These are phyloP conservation scores for Cephalopachus bancanus DNA, from an alignment of 2,797 vertebrate genomes.

Conservation along the genomic window DNA sequence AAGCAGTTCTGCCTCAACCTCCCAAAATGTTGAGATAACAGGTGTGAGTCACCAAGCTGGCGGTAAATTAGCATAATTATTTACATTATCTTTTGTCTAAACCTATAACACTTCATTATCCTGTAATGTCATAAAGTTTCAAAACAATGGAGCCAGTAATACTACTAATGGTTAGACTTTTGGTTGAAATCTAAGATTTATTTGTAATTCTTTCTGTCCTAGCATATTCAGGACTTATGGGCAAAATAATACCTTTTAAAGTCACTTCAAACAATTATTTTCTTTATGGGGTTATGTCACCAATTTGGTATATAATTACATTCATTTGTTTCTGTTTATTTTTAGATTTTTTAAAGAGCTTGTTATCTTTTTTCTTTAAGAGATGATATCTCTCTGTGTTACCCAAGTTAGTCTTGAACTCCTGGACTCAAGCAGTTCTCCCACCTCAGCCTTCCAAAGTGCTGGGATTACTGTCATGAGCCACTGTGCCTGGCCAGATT, in stretches of 20 bases:
- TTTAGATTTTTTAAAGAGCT: neutral
- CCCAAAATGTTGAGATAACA: too few relatives aligned
- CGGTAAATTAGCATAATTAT: neutral
- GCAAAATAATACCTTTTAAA: neutral
- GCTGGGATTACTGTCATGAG: too few relatives aligned
- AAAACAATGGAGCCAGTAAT: neutral
- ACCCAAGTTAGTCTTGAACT: too few relatives aligned
- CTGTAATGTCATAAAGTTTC: neutral
- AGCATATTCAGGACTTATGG: neutral
- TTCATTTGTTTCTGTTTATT: slow-evolving; percentile 2
- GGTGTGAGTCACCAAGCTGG: too few relatives aligned
- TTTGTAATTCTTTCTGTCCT: neutral
- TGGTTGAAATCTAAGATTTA: neutral
- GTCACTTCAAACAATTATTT: slow-evolving; percentile 18
- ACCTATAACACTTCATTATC: neutral
- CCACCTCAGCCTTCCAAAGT: too few relatives aligned
- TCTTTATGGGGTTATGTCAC: neutral
- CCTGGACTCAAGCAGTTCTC: too few relatives aligned
- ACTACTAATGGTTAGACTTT: neutral
- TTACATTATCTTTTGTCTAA: neutral
- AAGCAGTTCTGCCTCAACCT: too few relatives aligned
- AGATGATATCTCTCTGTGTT: too few relatives aligned
- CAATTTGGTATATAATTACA: neutral
- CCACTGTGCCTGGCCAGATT: neutral
- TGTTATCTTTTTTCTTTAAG: too few relatives aligned